phyloP scores from a whole-genome alignment of 2,113 vertebrate species.

The Theristicus caerulescens region DNA sequence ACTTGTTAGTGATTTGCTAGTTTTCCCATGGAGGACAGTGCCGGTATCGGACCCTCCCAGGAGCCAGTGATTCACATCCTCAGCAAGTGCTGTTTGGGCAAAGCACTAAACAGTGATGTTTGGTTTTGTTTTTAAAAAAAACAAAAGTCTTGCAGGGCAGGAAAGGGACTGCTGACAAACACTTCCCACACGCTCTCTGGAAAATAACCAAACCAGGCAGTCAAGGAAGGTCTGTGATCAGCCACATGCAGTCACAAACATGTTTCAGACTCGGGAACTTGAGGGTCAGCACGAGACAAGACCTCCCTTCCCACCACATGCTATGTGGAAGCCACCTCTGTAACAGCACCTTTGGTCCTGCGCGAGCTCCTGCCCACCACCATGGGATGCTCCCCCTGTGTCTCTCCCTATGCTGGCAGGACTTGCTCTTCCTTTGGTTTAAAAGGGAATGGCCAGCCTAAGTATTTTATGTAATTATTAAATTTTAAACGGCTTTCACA shows the following conservation, averaged over 20 bases:
- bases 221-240: not conserved
- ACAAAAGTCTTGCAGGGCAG: not conserved
- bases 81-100: not conserved
- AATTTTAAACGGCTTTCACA: not conserved
- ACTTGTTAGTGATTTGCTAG: not conserved
- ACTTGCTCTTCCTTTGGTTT: not conserved
- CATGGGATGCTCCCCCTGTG: accelerated
- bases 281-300: not conserved
- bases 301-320: not conserved
- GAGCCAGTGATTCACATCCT: not conserved
- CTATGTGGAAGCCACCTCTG: not conserved
- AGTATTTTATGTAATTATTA: slow-evolving; percentile 42
- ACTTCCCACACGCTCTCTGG: not conserved
- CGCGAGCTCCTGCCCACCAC: not conserved
- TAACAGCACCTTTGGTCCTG: not conserved
- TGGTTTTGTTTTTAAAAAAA: not conserved
- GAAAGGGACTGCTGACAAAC: not conserved
- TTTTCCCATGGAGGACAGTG: not conserved
- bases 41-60: not conserved
- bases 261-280: not conserved
- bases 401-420: accelerated
- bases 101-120: not conserved
- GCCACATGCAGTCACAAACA: not conserved
- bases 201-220: not conserved
- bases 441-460: not conserved